These are phyloP conservation scores for Microtus pennsylvanicus DNA, from an alignment of 2,113 vertebrate species.

Conservation along the genomic window DNA sequence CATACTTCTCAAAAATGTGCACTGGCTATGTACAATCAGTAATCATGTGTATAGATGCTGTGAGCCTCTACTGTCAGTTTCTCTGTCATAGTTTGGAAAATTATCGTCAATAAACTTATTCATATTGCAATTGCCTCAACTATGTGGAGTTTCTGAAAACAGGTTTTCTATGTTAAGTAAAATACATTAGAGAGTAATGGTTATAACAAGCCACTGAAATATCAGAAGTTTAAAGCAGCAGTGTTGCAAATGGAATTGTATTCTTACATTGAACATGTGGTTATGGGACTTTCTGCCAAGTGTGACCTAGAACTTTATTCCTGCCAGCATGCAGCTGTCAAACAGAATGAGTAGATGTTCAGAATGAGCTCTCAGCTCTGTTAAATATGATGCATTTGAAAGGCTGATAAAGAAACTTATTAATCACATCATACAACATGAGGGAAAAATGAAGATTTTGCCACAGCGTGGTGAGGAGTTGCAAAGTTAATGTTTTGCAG, in stretches of 20 bases:
- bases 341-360: background rate
- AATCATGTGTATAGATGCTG: background rate
- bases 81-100: background rate
- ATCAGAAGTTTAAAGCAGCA: background rate
- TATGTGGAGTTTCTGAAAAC: background rate
- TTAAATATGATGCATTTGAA: background rate
- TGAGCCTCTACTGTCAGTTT: background rate
- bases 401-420: background rate
- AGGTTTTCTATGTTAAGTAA: background rate
- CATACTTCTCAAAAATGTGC: background rate
- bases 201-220: background rate
- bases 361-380: background rate
- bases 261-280: background rate
- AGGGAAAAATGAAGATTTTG: constrained; percentile 1
- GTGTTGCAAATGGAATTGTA: background rate
- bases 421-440: background rate
- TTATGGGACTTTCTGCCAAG: background rate
- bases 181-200: background rate
- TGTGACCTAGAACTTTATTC: background rate
- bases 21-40: background rate
- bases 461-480: background rate
- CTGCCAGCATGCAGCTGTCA: background rate
- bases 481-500: constrained; percentile 7
- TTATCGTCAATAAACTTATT: background rate
- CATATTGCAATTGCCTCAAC: background rate